phyloP scores from a whole-genome alignment of 2,888 invertebrate species.

The Digitonthophagus gazella region DNA sequence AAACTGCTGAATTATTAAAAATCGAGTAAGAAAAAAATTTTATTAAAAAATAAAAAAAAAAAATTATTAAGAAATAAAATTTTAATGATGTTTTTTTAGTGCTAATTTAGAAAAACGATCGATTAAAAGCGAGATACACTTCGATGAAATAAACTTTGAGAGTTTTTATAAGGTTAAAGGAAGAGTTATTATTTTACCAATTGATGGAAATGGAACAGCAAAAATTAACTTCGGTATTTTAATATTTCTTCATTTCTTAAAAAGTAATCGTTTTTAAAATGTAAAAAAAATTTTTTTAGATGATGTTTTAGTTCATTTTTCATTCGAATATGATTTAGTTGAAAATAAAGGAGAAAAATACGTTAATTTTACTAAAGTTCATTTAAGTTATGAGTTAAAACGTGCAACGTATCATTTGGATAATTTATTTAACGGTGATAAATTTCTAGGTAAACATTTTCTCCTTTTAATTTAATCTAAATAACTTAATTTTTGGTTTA shows the following conservation, averaged over 20 bases:
- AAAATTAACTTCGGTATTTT: neutral
- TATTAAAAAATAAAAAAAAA: too few relatives aligned
- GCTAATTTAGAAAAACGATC: neutral
- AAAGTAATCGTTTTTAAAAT: neutral
- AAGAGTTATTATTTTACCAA: slow-evolving; percentile 18
- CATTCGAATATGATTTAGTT: slow-evolving; percentile 13
- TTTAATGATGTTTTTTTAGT: too few relatives aligned
- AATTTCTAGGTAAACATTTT: slow-evolving; percentile 22
- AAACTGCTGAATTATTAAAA: slow-evolving; percentile 6
- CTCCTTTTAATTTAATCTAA: neutral
- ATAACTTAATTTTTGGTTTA: too few relatives aligned
- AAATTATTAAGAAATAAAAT: too few relatives aligned
- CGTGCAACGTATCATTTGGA: slow-evolving; percentile 22
- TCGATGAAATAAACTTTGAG: neutral
- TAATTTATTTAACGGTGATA: slow-evolving; percentile 30
- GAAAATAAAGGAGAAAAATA: slow-evolving; percentile 16
- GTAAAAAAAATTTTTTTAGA: slow-evolving; percentile 19
- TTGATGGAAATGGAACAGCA: slow-evolving; percentile 11
- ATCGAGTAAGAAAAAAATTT: slow-evolving; percentile 18
- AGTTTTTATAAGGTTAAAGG: slow-evolving; percentile 14
- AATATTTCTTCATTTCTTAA: neutral
- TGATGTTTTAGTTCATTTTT: slow-evolving; percentile 12
- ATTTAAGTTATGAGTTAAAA: slow-evolving; percentile 17
- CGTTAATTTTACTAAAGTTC: slow-evolving; percentile 11
- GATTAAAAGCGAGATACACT: neutral